These are phyloP conservation scores for Philopotamus ludificatus DNA, from an alignment of 1,140 invertebrate genomes.

Conservation along the genomic window DNA sequence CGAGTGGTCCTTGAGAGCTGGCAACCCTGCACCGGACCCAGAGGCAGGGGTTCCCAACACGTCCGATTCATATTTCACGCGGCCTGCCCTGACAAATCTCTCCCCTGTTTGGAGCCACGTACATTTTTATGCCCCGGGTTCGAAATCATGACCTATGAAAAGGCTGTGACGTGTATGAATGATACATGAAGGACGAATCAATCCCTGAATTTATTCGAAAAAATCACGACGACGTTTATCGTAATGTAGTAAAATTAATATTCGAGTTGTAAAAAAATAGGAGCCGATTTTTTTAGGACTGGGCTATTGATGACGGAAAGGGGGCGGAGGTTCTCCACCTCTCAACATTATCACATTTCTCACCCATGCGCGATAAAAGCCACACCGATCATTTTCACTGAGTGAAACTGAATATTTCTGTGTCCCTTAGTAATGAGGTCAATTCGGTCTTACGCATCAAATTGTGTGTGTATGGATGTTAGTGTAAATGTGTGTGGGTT, in stretches of 20 bases:
- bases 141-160: not conserved
- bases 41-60: slow-evolving; percentile 1
- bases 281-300: no score
- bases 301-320: no score
- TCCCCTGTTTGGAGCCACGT: not conserved
- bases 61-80: not conserved
- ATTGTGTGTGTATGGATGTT: not conserved
- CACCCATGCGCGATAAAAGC: not conserved
- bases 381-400: not conserved
- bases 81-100: not conserved
- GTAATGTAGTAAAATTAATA: no score
- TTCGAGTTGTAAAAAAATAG: no score
- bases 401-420: not conserved
- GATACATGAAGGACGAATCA: not conserved
- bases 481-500: not conserved
- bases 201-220: not conserved
- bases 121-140: not conserved
- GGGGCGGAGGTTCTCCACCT: no score
- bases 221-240: no score
- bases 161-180: not conserved
- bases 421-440: not conserved
- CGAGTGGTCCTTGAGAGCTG: slow-evolving; percentile 29
- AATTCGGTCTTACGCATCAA: not conserved
- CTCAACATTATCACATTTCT: not conserved
- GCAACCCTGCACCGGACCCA: not conserved